Evolutionary conservation across 2,888 invertebrate genomes (phyloP).

Genomic region (Ceratothoa steindachneri): DNA sequence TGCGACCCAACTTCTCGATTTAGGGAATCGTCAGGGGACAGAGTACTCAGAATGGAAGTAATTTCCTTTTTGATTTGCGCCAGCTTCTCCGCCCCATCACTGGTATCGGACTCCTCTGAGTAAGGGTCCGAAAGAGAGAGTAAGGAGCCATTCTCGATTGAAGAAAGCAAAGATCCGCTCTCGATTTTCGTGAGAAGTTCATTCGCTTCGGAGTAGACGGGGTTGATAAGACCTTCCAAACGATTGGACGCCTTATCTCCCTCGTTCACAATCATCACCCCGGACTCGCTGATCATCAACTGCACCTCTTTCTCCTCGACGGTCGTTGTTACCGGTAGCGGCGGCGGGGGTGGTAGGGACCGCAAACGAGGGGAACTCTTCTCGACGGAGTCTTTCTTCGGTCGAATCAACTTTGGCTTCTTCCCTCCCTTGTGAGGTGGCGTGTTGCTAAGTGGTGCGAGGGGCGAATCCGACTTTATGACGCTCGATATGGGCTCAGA

Average conservation of each 20-base stretch:
- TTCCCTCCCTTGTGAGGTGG: background rate
- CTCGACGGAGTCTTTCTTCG: background rate
- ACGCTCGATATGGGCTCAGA: background rate
- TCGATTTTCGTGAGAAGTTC: slow-evolving; percentile 41
- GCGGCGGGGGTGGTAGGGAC: background rate
- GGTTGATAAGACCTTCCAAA: slow-evolving; percentile 33
- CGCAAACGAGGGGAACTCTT: background rate
- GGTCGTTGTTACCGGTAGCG: slow-evolving; percentile 48
- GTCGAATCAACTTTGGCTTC: background rate
- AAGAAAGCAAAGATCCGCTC: slow-evolving; percentile 23
- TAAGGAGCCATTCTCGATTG: slow-evolving; percentile 35
- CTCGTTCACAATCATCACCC: slow-evolving; percentile 50
- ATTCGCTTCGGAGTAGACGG: slow-evolving; percentile 37
- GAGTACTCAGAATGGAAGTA: background rate
- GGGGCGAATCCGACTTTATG: background rate
- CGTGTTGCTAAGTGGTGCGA: background rate
- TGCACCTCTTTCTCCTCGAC: slow-evolving; percentile 64
- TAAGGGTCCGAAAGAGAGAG: background rate
- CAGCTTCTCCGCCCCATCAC: background rate
- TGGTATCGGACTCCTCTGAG: slow-evolving; percentile 1
- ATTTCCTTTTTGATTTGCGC: background rate
- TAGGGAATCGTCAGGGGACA: too few relatives aligned
- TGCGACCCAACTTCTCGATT: too few relatives aligned
- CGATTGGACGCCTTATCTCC: slow-evolving; percentile 25
- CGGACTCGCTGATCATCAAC: slow-evolving; percentile 63